Evolutionary conservation across 2,888 invertebrate species (phyloP), one percentile per base, ranked within the genome.

Genomic region (Agriopis aurantiaria): DNA sequence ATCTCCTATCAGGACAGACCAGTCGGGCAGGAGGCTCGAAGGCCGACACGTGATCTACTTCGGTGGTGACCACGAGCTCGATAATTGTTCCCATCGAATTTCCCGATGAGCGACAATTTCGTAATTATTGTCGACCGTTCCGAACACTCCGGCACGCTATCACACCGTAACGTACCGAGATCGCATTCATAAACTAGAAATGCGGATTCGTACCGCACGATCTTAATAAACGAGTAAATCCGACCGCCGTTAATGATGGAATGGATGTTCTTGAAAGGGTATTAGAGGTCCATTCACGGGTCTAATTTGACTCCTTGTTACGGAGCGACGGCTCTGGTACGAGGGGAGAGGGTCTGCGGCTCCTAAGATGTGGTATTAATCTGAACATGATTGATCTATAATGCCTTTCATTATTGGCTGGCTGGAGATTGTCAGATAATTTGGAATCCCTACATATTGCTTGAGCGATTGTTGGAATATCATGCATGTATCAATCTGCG

Each of bases 261-360:
- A 81, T 79, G 78, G 79, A 77, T 80, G 77, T 79, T 79, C 79
- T 71, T 76, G 79, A 79, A 80, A 80, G 80, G 82, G 82, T 81
- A 84, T 85, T 83, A 84, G 80, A 78, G 80, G 77, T 80, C 81
- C 79, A 81, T 84, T 83, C 83, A 80, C 78, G 75, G 78, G 78
- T 82, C 81, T 84, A 82, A 84, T 81, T 84, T 82, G 80, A 82
- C 78, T 82, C 80, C 81, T 80, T 81, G 82, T 83, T 81, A 79
- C 73, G 77, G 75, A 73, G 71, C 76, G n/a, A 46, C 8, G 61
- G 77, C 76, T 76, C 72, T 71, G 53, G 65, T 66, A 75, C 75
- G 80, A 74, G 71, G 68, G 72, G 69, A 62, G 68, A 67, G 72
- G 67, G 70, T 65, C 61, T 68, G 63, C 71, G 71, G 68, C 66